Conservation (phyloP, 2,797 vertebrate genomes). For the Vireo griseus region DNA sequence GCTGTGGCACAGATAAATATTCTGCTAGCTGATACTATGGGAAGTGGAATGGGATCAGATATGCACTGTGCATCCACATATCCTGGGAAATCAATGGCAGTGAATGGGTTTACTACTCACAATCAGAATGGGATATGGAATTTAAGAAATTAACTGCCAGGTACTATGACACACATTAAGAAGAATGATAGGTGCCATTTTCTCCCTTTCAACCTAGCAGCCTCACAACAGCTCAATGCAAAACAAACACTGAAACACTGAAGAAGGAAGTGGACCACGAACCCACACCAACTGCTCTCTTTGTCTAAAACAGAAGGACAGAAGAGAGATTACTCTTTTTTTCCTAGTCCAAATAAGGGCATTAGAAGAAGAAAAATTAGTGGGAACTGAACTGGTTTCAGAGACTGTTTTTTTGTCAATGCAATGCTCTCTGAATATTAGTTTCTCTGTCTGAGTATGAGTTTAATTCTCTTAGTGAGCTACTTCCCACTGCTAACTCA, state of each 20-base stretch:
- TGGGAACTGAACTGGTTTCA: not conserved
- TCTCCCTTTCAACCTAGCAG: not conserved
- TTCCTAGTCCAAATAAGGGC: not conserved
- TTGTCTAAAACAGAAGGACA: not conserved
- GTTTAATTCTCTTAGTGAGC: not conserved
- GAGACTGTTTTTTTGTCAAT: not conserved
- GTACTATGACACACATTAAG: not conserved
- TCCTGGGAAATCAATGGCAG: not conserved
- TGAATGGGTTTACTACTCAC: not conserved
- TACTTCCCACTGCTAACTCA: not conserved
- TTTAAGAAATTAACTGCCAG: not conserved
- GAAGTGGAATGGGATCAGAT: not conserved
- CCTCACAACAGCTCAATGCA: not conserved
- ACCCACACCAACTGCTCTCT: not conserved
- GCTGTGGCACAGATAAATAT: not conserved
- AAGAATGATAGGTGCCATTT: not conserved
- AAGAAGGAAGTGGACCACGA: not conserved
- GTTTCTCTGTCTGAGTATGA: not conserved
- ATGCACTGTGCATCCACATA: not conserved
- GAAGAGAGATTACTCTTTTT: not conserved
- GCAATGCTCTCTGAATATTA: not conserved
- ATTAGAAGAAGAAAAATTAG: not conserved
- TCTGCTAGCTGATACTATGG: not conserved
- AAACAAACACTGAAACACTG: not conserved
- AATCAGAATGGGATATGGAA: fast-evolving